These are phyloP conservation scores for Dinocampus coccinellae DNA, from an alignment of 2,888 invertebrate species.

Conservation along the genomic window DNA sequence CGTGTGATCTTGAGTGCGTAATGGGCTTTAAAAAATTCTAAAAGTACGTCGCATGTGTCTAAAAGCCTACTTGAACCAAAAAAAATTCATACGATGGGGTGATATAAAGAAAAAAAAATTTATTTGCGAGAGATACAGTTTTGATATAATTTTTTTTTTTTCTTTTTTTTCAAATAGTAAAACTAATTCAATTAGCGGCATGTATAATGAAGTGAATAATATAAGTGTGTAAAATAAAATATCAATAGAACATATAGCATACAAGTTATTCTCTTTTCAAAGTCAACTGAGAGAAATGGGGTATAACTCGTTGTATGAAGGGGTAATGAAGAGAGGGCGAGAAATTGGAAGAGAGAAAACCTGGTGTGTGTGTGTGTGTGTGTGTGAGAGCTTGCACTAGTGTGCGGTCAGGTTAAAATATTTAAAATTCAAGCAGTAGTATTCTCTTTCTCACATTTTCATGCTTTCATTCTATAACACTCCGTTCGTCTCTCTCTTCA, in stretches of 20 bases:
- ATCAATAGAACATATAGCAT: conserved; percentile 26
- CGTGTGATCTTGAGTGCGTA: neutral
- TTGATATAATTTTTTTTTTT: no score
- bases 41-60: conserved; percentile 34
- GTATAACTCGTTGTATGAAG: conserved; percentile 65
- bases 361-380: no score
- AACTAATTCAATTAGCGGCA: no score
- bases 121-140: no score
- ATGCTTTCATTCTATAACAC: conserved; percentile 22
- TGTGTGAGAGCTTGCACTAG: no score
- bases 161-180: no score
- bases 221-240: conserved; percentile 39
- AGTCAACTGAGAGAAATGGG: conserved; percentile 66
- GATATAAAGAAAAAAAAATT: conserved; percentile 8
- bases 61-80: conserved; percentile 21
- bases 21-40: conserved; percentile 9
- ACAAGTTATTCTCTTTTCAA: conserved; percentile 56
- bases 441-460: conserved; percentile 10
- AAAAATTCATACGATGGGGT: conserved; percentile 14
- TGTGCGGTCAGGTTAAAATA: conserved; percentile 68
- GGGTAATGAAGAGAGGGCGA: no score
- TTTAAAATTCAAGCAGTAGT: conserved; percentile 62
- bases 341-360: no score
- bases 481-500: conserved; percentile 36
- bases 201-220: conserved; percentile 10